phyloP scores from a whole-genome alignment of 2,113 vertebrate genomes.

The Chionodraco myersi region DNA sequence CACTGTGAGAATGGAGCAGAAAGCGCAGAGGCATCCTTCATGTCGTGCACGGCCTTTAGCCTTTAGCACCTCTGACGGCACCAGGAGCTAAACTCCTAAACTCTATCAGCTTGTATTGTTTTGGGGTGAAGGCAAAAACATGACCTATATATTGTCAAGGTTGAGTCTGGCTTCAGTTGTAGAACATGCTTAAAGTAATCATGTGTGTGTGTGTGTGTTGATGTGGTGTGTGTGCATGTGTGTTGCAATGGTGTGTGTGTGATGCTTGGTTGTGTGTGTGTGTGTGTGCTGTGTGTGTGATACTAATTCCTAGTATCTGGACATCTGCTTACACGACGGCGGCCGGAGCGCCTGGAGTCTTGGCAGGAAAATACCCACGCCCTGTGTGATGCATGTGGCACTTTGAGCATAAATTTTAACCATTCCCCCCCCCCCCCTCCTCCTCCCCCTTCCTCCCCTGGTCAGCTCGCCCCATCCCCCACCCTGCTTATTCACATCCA shows the following conservation, averaged over 20 bases:
- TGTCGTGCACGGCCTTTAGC: neutral
- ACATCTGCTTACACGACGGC: slow-evolving; percentile 68
- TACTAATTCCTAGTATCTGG: slow-evolving; percentile 54
- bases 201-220: neutral
- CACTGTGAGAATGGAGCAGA: neutral
- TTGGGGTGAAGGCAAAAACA: neutral
- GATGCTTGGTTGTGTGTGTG: neutral
- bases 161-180: neutral
- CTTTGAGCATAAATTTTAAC: slow-evolving; percentile 75
- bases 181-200: neutral
- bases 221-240: neutral
- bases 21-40: neutral
- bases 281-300: slow-evolving; percentile 13
- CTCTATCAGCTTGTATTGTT: neutral
- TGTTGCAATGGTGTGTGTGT: too few relatives aligned
- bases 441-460: slow-evolving; percentile 20
- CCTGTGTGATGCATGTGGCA: slow-evolving; percentile 79
- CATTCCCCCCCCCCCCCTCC: slow-evolving; percentile 3
- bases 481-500: slow-evolving; percentile 11
- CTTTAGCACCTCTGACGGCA: neutral
- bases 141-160: neutral
- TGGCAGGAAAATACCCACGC: slow-evolving; percentile 80
- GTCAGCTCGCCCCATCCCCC: slow-evolving; percentile 47
- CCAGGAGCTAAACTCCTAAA: neutral
- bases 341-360: slow-evolving; percentile 49